Evolutionary conservation across 2,888 invertebrate genomes (phyloP).

Genomic region (Coelogynopora nodosa): DNA sequence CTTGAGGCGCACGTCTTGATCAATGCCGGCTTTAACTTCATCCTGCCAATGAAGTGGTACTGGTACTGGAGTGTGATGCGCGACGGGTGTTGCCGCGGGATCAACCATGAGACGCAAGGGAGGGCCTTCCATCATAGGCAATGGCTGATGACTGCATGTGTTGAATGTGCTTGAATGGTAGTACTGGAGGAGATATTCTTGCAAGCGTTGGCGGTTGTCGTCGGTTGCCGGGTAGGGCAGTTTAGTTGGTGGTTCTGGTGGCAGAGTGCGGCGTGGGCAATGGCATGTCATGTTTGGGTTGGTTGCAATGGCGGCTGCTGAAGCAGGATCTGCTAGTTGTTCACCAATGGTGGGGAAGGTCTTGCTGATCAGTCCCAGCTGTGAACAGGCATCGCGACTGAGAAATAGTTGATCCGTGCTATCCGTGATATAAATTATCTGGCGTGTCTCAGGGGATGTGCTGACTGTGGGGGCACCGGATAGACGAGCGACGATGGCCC

Average conservation of each 20-base stretch:
- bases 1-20: slow-evolving; percentile 33
- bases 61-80: slow-evolving; percentile 42
- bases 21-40: not conserved
- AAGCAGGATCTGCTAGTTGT: not conserved
- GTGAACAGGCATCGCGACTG: slow-evolving; percentile 50
- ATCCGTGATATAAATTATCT: slow-evolving; percentile 51
- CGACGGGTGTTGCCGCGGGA: slow-evolving; percentile 44
- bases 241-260: slow-evolving; percentile 44
- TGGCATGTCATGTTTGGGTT: not conserved
- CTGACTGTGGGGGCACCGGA: not conserved
- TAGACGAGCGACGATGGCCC: not conserved
- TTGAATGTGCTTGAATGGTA: slow-evolving; percentile 48
- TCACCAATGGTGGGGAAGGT: slow-evolving; percentile 49
- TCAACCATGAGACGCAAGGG: slow-evolving; percentile 47
- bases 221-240: slow-evolving; percentile 46
- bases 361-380: slow-evolving; percentile 49
- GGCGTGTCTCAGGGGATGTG: slow-evolving; percentile 48
- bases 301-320: not conserved
- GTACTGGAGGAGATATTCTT: slow-evolving; percentile 42
- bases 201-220: slow-evolving; percentile 39
- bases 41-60: not conserved
- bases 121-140: slow-evolving; percentile 47
- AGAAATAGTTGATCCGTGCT: slow-evolving; percentile 50
- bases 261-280: slow-evolving; percentile 39
- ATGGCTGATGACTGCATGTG: slow-evolving; percentile 46